phyloP scores from a whole-genome alignment of 2,797 vertebrate species.

The Sebastes trivittatus region DNA sequence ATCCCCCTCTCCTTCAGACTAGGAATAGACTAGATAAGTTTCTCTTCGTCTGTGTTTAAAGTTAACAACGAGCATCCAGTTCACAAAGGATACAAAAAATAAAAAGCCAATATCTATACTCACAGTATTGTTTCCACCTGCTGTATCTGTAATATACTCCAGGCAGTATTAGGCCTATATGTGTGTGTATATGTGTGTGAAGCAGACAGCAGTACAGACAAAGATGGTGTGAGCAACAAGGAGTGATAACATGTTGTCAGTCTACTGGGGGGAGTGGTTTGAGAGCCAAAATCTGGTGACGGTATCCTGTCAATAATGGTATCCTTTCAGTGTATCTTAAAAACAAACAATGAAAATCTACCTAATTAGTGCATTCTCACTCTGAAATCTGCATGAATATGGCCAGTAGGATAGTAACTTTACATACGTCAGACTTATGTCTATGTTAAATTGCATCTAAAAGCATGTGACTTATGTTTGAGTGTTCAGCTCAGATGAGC shows the following conservation, averaged over 20 bases:
- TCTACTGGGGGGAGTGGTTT: conserved; percentile 50
- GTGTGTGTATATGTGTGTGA: conserved; percentile 4
- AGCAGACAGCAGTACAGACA: conserved; percentile 35
- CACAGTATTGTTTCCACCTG: conserved; percentile 45
- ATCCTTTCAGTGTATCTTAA: background rate
- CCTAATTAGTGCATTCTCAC: background rate
- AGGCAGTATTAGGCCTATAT: background rate
- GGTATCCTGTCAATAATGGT: background rate
- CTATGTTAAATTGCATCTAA: background rate
- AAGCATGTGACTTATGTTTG: background rate
- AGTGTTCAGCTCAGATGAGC: background rate
- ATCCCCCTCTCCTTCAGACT: background rate
- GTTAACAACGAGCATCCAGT: background rate
- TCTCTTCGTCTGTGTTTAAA: background rate
- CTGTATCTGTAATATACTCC: conserved; percentile 16
- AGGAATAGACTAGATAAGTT: background rate
- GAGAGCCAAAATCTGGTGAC: conserved; percentile 7
- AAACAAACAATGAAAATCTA: background rate
- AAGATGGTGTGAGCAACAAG: conserved; percentile 45
- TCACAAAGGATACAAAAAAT: background rate
- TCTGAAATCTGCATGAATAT: background rate
- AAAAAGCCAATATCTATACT: conserved; percentile 35
- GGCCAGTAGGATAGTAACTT: background rate
- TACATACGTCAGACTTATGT: background rate
- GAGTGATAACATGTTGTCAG: conserved; percentile 27